phyloP scores from a whole-genome alignment of 2,888 invertebrate species.

The Hypomecis atomaria region DNA sequence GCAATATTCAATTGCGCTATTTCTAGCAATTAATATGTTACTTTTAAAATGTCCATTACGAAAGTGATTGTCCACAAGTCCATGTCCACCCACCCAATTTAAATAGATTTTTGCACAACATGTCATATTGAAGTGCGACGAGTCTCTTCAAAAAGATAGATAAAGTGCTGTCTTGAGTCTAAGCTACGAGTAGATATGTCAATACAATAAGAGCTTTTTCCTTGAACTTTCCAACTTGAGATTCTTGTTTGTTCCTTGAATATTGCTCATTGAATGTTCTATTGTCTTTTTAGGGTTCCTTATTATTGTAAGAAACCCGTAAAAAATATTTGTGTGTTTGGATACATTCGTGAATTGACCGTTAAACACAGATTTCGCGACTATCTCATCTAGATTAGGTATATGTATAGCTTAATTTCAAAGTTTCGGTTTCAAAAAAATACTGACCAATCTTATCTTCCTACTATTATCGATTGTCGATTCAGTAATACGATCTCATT shows the following conservation, averaged over 20 bases:
- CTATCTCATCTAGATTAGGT: no score
- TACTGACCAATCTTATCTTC: no score
- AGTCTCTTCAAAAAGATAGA: slow-evolving; percentile 9
- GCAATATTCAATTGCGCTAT: slow-evolving; percentile 11
- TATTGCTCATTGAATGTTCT: neutral
- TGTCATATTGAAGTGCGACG: slow-evolving; percentile 8
- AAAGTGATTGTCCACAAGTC: slow-evolving; percentile 11
- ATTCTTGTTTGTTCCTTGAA: slow-evolving; percentile 4
- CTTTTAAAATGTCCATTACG: slow-evolving; percentile 4
- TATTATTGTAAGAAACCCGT: no score
- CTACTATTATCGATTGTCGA: no score
- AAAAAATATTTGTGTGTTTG: no score
- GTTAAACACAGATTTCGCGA: no score
- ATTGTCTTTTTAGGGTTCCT: neutral
- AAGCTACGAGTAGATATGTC: neutral
- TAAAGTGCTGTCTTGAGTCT: neutral
- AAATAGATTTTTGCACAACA: slow-evolving; percentile 11
- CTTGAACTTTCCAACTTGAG: slow-evolving; percentile 16
- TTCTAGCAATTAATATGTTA: slow-evolving; percentile 2
- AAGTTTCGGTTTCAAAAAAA: no score
- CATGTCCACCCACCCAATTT: neutral
- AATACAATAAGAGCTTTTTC: slow-evolving; percentile 6
- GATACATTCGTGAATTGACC: no score
- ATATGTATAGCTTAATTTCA: no score
- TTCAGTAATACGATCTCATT: no score